Conservation (phyloP, 2,113 vertebrate genomes). For the Pica pica region DNA sequence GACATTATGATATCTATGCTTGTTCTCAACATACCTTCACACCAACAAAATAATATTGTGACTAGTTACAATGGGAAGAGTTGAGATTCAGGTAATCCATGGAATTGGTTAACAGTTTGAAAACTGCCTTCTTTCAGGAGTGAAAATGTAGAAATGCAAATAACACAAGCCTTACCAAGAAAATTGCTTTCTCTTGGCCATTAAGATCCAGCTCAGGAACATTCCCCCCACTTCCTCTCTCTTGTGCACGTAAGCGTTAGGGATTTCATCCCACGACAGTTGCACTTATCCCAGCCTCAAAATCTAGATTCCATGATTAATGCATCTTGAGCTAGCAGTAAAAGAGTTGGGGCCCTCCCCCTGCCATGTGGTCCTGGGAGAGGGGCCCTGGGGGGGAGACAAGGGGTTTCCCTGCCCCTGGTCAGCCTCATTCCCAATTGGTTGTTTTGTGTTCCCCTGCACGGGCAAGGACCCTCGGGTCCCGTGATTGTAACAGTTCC, state of each 20-base stretch:
- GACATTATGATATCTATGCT: neutral
- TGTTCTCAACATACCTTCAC: neutral
- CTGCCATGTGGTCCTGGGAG: no score
- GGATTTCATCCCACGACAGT: neutral
- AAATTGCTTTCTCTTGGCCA: neutral
- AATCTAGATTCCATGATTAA: neutral
- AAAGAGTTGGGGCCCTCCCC: no score
- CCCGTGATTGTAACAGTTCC: no score
- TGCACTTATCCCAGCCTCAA: neutral
- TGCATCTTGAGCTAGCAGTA: neutral
- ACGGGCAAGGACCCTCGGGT: no score
- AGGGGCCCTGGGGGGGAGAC: no score
- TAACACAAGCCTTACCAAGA: neutral
- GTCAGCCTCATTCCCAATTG: no score
- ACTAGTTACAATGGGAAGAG: neutral
- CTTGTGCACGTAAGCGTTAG: no score
- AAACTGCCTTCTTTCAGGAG: neutral
- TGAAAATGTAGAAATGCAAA: neutral
- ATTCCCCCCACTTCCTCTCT: fast-evolving
- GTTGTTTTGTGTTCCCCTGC: no score
- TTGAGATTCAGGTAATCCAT: neutral
- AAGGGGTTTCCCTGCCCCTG: no score
- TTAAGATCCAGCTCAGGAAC: neutral
- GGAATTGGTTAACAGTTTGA: neutral
- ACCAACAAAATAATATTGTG: neutral